These are phyloP conservation scores for Macrosteles quadrilineatus DNA, from an alignment of 1,140 invertebrate species.

Conservation along the genomic window DNA sequence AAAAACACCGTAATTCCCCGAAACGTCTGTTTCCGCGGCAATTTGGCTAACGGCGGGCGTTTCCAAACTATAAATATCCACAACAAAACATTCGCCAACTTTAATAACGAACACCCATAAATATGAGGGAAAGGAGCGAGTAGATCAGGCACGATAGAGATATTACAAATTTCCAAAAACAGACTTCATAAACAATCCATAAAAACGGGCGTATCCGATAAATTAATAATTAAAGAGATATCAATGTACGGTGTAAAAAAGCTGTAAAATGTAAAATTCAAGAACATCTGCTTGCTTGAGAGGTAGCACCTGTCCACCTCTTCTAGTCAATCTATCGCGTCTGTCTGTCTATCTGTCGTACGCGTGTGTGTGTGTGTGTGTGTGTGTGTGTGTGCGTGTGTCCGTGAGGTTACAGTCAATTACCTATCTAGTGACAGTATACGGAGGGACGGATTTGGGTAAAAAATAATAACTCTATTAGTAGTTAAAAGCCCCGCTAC, in stretches of 20 bases:
- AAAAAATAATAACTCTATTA: constrained; percentile 15
- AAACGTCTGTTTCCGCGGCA: too few relatives aligned
- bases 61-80: constrained; percentile 6
- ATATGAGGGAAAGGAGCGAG: neutral
- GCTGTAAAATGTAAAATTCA: constrained; percentile 14
- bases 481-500: neutral
- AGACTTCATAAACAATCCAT: constrained; percentile 18
- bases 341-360: too few relatives aligned
- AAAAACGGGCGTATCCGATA: constrained; percentile 24
- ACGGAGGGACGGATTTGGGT: neutral
- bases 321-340: too few relatives aligned
- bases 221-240: constrained; percentile 19
- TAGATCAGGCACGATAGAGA: neutral
- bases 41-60: too few relatives aligned
- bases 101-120: constrained; percentile 3
- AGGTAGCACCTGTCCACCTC: neutral
- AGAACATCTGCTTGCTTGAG: neutral
- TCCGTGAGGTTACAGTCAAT: too few relatives aligned
- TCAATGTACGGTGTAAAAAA: constrained; percentile 6
- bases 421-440: too few relatives aligned
- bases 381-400: too few relatives aligned
- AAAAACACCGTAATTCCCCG: too few relatives aligned
- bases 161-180: neutral
- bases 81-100: constrained; percentile 15
- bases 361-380: too few relatives aligned